Evolutionary conservation across 1,140 invertebrate genomes (phyloP).

Genomic region (Psilanteris sp.): DNA sequence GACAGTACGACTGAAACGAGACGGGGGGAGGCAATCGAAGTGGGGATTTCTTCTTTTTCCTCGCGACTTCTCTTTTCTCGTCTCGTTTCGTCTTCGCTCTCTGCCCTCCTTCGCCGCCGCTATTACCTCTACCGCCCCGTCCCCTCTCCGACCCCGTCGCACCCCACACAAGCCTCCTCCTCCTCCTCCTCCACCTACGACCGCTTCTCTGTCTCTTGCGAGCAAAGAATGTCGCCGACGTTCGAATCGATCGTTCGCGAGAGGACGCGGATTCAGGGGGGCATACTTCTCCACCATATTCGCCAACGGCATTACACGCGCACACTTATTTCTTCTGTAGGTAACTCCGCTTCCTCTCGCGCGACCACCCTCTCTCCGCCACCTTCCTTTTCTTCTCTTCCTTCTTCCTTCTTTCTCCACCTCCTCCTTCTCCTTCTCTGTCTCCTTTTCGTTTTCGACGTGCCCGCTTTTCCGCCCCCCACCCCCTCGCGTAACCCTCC

Average conservation of each 20-base stretch:
- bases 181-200: conserved; percentile 19
- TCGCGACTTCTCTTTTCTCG: conserved; percentile 71
- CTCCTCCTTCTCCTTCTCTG: conserved; percentile 7
- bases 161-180: conserved; percentile 33
- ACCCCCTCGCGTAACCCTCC: conserved; percentile 16
- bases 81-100: conserved; percentile 62
- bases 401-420: conserved; percentile 46
- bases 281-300: conserved; percentile 72
- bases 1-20: conserved; percentile 75
- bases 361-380: conserved; percentile 57
- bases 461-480: conserved; percentile 6
- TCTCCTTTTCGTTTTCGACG: conserved; percentile 11
- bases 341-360: conserved; percentile 70
- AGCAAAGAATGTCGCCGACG: conserved; percentile 75
- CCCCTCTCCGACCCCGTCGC: conserved; percentile 31
- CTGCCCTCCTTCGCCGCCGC: conserved; percentile 48
- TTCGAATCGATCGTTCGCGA: conserved; percentile 76
- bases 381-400: conserved; percentile 43
- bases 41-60: conserved; percentile 78
- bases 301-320: conserved; percentile 77
- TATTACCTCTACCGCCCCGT: conserved; percentile 49
- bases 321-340: conserved; percentile 78
- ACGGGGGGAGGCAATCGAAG: conserved; percentile 48
- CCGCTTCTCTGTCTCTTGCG: conserved; percentile 58
- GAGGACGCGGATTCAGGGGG: conserved; percentile 60